Evolutionary conservation across 1,140 invertebrate species (phyloP).

Genomic region (Eueides isabella): DNA sequence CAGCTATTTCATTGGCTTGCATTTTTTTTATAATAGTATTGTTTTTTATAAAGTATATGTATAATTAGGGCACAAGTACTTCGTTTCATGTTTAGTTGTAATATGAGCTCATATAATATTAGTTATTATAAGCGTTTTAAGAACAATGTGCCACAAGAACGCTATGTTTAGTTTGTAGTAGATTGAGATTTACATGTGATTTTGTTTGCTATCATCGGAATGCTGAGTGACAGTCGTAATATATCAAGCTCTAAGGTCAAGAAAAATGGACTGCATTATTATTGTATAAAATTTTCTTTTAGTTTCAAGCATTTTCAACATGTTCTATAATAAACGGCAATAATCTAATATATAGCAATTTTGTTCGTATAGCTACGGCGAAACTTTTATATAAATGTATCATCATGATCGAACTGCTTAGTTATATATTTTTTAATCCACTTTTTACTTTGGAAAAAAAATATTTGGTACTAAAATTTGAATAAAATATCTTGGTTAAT

Average conservation of each 20-base stretch:
- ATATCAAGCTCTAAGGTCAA: background rate
- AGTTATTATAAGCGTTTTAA: constrained; percentile 46
- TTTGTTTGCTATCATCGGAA: constrained; percentile 38
- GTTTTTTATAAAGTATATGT: constrained; percentile 24
- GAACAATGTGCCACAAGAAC: constrained; percentile 67
- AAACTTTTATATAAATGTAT: background rate
- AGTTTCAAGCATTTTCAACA: background rate
- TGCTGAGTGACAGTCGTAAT: background rate
- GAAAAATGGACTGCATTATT: constrained; percentile 4
- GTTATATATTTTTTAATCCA: background rate
- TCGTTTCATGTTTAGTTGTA: constrained; percentile 58
- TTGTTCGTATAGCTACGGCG: background rate
- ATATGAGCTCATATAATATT: constrained; percentile 57
- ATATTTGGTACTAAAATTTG: background rate
- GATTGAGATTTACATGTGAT: constrained; percentile 54
- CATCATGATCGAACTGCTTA: background rate
- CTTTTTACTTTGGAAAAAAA: too few species aligned
- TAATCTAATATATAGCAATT: background rate
- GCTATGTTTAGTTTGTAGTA: constrained; percentile 34
- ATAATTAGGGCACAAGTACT: constrained; percentile 75
- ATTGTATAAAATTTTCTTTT: background rate
- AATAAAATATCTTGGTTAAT: too few species aligned
- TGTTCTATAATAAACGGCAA: background rate
- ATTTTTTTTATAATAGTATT: constrained; percentile 17
- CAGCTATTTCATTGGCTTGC: background rate